Percentiles rank a stretch among this genome's conserved stretches.
Evolutionary conservation across 2,888 invertebrate genomes (phyloP).

Genomic region (Physocephala rufipes): DNA sequence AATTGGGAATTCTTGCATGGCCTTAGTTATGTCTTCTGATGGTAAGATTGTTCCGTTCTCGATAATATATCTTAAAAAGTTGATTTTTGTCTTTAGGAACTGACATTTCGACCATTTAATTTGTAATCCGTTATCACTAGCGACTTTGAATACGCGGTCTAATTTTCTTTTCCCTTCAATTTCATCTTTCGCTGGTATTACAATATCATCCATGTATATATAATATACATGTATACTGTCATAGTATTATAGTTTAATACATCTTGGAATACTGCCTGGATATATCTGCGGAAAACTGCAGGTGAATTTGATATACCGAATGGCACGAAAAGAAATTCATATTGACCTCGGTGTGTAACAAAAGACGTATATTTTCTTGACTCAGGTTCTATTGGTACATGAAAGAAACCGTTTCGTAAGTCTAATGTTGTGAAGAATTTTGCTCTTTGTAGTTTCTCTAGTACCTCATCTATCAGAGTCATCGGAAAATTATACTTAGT

Average conservation of each 20-base stretch:
- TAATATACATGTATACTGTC: too few relatives aligned
- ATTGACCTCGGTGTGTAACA: constrained; percentile 16
- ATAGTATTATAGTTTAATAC: too few relatives aligned
- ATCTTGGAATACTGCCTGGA: too few relatives aligned
- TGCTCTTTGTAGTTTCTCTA: constrained; percentile 31
- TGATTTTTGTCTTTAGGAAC: neutral
- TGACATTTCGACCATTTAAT: neutral
- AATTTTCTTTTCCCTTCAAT: neutral
- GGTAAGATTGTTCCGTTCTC: too few relatives aligned
- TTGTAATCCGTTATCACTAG: neutral
- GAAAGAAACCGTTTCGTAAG: constrained; percentile 36
- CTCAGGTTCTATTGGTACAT: constrained; percentile 31
- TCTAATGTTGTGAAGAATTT: constrained; percentile 32
- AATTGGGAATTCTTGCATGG: neutral
- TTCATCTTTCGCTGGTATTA: neutral
- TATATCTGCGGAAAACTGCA: too few relatives aligned
- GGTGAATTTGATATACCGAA: too few relatives aligned
- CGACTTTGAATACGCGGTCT: neutral
- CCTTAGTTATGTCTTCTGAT: too few relatives aligned
- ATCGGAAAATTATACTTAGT: neutral
- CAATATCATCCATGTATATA: too few relatives aligned
- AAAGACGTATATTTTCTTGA: constrained; percentile 40
- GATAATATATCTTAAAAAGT: neutral
- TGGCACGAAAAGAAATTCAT: neutral
- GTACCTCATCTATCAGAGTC: constrained; percentile 21